Evolutionary conservation across 2,888 invertebrate species (phyloP).

Genomic region (Erannis defoliaria): DNA sequence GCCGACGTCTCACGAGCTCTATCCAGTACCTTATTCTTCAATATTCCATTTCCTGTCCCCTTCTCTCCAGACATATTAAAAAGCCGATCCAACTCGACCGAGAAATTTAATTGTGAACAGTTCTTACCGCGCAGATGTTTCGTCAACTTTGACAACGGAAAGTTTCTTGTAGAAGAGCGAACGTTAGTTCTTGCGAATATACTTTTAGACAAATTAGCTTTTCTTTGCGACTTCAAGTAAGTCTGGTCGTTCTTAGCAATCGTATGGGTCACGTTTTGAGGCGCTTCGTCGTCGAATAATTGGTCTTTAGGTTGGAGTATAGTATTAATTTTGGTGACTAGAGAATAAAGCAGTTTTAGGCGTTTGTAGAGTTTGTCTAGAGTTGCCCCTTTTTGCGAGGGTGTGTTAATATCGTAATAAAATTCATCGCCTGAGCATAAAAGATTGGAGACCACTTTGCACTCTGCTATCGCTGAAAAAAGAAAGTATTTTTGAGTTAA

Average conservation of each 20-base stretch:
- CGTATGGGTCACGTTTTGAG: slow-evolving; percentile 66
- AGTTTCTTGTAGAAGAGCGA: slow-evolving; percentile 64
- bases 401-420: slow-evolving; percentile 58
- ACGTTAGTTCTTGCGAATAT: slow-evolving; percentile 70
- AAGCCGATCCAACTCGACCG: slow-evolving; percentile 70
- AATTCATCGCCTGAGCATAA: slow-evolving; percentile 59
- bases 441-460: slow-evolving; percentile 75
- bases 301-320: slow-evolving; percentile 72
- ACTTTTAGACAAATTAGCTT: slow-evolving; percentile 62
- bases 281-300: slow-evolving; percentile 60
- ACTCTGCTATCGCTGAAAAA: slow-evolving; percentile 70
- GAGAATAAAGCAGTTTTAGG: slow-evolving; percentile 72
- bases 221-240: slow-evolving; percentile 62
- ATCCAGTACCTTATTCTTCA: slow-evolving; percentile 47
- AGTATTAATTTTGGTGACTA: slow-evolving; percentile 68
- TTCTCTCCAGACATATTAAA: slow-evolving; percentile 59
- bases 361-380: slow-evolving; percentile 70
- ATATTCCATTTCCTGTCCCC: slow-evolving; percentile 31
- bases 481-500: no score
- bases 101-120: slow-evolving; percentile 71
- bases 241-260: slow-evolving; percentile 61
- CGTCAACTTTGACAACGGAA: slow-evolving; percentile 65
- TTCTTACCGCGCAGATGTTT: slow-evolving; percentile 66
- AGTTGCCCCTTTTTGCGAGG: slow-evolving; percentile 52
- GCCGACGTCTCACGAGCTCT: slow-evolving; percentile 61